These are phyloP conservation scores for Oegoconia quadripuncta DNA, from an alignment of 2,888 invertebrate genomes.

Conservation along the genomic window DNA sequence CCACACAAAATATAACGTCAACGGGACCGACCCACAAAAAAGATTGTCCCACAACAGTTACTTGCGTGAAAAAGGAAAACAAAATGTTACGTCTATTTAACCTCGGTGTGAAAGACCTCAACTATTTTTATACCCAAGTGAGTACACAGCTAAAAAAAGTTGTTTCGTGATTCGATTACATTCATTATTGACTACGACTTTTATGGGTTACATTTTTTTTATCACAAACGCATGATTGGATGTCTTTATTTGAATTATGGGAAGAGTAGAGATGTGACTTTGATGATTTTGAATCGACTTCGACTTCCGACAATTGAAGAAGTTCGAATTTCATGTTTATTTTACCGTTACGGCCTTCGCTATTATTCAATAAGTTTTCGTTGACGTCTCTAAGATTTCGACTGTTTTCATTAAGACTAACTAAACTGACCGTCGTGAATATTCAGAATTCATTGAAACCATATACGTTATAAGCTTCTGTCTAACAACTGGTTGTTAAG, in stretches of 20 bases:
- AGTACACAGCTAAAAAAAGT: too few species aligned
- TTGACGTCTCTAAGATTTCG: too few species aligned
- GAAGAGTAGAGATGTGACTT: not conserved
- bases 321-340: constrained; percentile 29
- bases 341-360: constrained; percentile 27
- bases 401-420: too few species aligned
- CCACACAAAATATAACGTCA: constrained; percentile 19
- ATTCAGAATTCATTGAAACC: too few species aligned
- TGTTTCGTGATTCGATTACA: constrained; percentile 50
- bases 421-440: too few species aligned
- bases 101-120: constrained; percentile 44
- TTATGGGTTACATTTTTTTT: constrained; percentile 34
- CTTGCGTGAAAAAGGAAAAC: constrained; percentile 9
- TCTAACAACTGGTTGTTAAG: too few species aligned
- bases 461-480: too few species aligned
- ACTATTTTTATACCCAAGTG: constrained; percentile 43
- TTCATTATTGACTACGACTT: constrained; percentile 38
- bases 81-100: constrained; percentile 26
- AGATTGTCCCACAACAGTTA: constrained; percentile 19
- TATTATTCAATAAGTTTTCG: too few species aligned
- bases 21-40: constrained; percentile 38
- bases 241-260: constrained; percentile 18
- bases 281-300: constrained; percentile 16
- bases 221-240: constrained; percentile 25
- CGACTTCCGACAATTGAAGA: constrained; percentile 22